phyloP scores from a whole-genome alignment of 2,113 vertebrate genomes.

The Chaetorhynchus papuensis region DNA sequence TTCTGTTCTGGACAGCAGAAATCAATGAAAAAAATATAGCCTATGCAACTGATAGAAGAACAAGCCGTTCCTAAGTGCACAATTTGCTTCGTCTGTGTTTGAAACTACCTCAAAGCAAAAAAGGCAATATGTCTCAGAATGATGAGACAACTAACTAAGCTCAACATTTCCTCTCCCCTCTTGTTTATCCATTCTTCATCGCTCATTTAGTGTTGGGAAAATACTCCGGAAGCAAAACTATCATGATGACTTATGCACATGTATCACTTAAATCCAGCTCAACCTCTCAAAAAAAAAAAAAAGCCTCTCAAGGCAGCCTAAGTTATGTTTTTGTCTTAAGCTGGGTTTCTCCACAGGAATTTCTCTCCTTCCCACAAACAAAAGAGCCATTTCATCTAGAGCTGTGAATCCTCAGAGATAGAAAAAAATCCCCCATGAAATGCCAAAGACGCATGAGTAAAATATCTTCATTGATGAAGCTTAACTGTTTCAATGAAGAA shows the following conservation, averaged over 20 bases:
- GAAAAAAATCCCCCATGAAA: not conserved
- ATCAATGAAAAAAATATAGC: not conserved
- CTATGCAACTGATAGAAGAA: not conserved
- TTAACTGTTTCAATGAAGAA: not conserved
- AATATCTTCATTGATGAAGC: not conserved
- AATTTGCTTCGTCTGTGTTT: not conserved
- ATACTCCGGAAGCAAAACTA: not conserved
- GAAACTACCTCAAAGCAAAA: not conserved
- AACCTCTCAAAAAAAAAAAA: not conserved
- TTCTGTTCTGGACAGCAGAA: not conserved
- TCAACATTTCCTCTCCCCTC: not conserved
- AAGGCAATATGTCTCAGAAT: not conserved
- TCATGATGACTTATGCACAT: not conserved
- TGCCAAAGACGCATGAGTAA: not conserved
- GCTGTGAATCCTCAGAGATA: not conserved
- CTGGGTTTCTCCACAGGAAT: not conserved
- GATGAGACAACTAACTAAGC: slow-evolving; percentile 6
- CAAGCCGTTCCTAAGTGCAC: not conserved
- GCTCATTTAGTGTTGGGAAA: slow-evolving; percentile 4
- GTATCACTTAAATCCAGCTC: not conserved
- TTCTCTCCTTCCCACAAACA: not conserved
- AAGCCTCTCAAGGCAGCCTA: not conserved
- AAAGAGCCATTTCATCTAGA: not conserved
- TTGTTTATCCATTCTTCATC: not conserved
- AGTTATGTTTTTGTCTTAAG: not conserved